These are phyloP conservation scores for Nomada goodeniana DNA, from an alignment of 2,888 invertebrate genomes.

Conservation along the genomic window DNA sequence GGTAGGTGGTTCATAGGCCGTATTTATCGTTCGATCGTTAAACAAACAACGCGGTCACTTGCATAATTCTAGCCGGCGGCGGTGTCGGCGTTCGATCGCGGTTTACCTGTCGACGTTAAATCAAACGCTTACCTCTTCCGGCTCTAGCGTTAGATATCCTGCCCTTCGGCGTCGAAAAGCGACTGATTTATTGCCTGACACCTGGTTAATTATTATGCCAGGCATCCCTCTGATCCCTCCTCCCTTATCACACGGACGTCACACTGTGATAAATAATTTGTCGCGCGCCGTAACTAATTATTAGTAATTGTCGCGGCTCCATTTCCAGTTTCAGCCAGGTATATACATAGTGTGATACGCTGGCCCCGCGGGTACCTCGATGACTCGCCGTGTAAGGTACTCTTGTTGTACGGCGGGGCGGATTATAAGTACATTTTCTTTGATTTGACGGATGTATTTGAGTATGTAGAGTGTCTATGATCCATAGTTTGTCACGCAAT, in stretches of 20 bases:
- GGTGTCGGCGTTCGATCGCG: conserved; percentile 11
- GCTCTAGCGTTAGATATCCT: conserved; percentile 13
- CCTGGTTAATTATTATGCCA: conserved; percentile 47
- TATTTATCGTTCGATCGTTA: conserved; percentile 60
- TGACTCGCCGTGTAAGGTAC: background rate
- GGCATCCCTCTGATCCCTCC: background rate
- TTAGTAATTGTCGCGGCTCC: conserved; percentile 34
- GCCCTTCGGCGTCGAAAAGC: conserved; percentile 36
- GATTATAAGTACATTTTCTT: too few species aligned
- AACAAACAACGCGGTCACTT: conserved; percentile 64
- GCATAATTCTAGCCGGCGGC: conserved; percentile 55
- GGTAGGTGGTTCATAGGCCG: conserved; percentile 54
- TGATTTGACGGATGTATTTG: too few species aligned
- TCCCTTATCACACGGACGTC: background rate
- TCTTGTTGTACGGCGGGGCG: too few species aligned
- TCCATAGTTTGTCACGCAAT: too few species aligned
- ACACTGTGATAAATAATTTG: conserved; percentile 36
- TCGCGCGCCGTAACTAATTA: conserved; percentile 34
- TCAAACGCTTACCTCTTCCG: conserved; percentile 43
- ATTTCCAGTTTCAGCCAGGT: background rate
- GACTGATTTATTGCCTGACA: conserved; percentile 44
- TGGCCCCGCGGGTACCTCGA: background rate
- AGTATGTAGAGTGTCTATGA: too few species aligned
- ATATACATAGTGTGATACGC: background rate
- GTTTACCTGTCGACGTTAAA: conserved; percentile 49